Percentiles rank a stretch among this genome's conserved stretches.
These are phyloP conservation scores for Lemur catta DNA, from an alignment of 2,797 vertebrate species.

Conservation along the genomic window DNA sequence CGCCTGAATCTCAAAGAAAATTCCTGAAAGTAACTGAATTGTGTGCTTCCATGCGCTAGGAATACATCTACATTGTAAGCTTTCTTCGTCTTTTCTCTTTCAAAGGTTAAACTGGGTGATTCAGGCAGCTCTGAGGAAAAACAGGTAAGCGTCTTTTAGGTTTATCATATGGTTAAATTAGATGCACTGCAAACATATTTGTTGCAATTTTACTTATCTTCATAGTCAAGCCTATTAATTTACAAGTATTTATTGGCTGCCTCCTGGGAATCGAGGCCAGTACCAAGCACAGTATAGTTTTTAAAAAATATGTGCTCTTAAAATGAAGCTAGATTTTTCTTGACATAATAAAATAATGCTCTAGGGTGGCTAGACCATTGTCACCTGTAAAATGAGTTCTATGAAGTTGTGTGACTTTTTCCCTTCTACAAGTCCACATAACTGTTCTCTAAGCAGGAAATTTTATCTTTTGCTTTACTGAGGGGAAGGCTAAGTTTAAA, in stretches of 20 bases:
- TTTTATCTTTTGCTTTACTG: background rate
- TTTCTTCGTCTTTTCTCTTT: conserved; percentile 53
- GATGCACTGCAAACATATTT: background rate
- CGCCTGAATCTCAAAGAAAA: background rate
- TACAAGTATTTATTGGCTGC: background rate
- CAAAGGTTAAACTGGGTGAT: conserved; percentile 74
- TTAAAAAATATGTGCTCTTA: background rate
- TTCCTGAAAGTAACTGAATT: background rate
- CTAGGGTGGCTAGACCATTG: background rate
- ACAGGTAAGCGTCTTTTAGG: conserved; percentile 74
- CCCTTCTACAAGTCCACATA: background rate
- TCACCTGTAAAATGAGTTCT: background rate
- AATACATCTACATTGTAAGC: conserved; percentile 18
- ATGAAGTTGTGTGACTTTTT: background rate
- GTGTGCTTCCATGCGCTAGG: background rate
- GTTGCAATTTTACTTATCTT: background rate
- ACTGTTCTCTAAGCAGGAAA: conserved; percentile 7
- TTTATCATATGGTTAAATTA: background rate
- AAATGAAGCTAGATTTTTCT: background rate
- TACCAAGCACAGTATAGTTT: background rate
- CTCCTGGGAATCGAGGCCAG: background rate
- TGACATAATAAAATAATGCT: background rate
- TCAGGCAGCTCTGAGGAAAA: conserved; percentile 83
- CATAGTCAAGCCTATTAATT: background rate
- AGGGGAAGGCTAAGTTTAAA: conserved; percentile 3